Evolutionary conservation across 2,113 vertebrate genomes (phyloP), one percentile per base, ranked within the genome.

Genomic region (Pao palembangensis): DNA sequence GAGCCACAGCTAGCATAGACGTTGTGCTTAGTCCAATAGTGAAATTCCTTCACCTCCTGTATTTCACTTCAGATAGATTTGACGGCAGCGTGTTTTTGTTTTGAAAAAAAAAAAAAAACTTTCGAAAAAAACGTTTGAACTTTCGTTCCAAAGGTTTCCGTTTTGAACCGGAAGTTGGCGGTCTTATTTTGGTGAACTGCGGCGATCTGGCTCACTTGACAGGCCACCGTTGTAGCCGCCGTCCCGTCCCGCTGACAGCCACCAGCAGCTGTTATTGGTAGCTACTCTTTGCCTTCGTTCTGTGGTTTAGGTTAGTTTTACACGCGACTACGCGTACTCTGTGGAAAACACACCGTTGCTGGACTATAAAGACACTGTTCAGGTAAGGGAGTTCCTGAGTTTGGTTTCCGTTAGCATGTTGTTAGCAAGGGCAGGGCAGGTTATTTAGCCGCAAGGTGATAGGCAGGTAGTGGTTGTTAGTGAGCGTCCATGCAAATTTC

Each of bases 361-460:
- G 8, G 34, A 38, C 34, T 38, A 38, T 38, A 38, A 12, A 38
- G 80, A 86, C 38, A 43, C 71, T 51, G 55, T 75, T 74, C 82
- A 86, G 84, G 77, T 61, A 34, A 23, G 20, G 25, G 25, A 28
- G 48, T 16, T 20, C 42, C 10, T 2, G 17, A 8, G 50, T 47
- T 51, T 58, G 43, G 67, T 58, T 2, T 17, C 64, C 64, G 21
- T 69, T 82, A 76, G 72, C 85, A 64, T 76, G 53, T 44, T 0
- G 57, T 61, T 82, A 83, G 38, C 55, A 64, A 66, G 77, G 79
- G 75, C 71, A 79, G 73, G 71, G 80, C 59, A 38, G 34, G 34
- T 12, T 67, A 71, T 44, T 69, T 66, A 64, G 43, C 51, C 13
- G n/a, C 44, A 78, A 78, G 70, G 76, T 78, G 57, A 82, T 47